Conservation (phyloP, 2,113 vertebrate genomes). For the Rhombomys opimus region DNA sequence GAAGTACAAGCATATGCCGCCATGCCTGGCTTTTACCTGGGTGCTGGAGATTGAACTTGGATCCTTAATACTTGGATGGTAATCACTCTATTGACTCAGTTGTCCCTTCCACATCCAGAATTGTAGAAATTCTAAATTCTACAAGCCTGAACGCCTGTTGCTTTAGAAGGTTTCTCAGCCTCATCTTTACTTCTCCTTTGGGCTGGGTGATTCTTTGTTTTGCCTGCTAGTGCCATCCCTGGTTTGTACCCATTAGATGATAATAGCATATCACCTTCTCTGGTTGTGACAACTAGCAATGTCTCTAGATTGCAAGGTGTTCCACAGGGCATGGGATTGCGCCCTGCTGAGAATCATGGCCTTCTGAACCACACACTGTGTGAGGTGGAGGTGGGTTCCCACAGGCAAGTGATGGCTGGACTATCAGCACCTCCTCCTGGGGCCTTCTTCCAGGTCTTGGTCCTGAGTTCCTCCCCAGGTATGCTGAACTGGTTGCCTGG, state of each 20-base stretch:
- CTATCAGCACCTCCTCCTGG: not conserved
- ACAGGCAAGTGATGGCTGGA: not conserved
- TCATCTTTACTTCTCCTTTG: not conserved
- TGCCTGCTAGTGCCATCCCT: not conserved
- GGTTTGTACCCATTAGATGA: not conserved
- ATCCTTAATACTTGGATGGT: not conserved
- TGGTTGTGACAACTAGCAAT: not conserved
- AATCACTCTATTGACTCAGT: not conserved
- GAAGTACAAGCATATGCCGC: not conserved
- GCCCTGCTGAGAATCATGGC: not conserved
- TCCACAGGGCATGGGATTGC: not conserved
- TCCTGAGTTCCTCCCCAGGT: not conserved
- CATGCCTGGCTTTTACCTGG: not conserved
- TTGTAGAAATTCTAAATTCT: constrained; percentile 7
- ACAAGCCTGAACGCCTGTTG: not conserved
- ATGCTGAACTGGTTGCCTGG: not conserved
- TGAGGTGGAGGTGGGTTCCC: not conserved
- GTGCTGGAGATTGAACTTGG: not conserved
- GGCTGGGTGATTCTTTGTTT: not conserved
- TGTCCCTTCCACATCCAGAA: not conserved
- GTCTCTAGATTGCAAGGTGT: not conserved
- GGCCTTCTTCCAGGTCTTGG: not conserved
- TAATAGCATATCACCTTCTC: not conserved
- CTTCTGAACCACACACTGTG: not conserved
- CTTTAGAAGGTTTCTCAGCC: not conserved